Base-by-base conservation (phyloP, 1,140 invertebrate genomes). In the Nasonia longicornis region DNA sequence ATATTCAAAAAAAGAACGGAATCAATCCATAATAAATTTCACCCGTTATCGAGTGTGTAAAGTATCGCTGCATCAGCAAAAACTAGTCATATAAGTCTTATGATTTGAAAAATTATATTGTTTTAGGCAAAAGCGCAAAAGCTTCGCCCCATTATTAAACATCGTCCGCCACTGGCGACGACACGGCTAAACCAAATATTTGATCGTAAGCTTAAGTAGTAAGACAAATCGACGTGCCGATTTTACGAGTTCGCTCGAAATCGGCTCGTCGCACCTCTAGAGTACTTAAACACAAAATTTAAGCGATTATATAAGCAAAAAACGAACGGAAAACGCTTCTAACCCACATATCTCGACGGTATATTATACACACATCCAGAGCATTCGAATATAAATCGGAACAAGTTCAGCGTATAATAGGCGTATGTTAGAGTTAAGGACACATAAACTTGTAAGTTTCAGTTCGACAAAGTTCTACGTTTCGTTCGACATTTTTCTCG, bases 181-280 rank as follows among this genome's bases (percentile, higher is more conserved):
- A 73, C 66, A 79, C 67, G 52, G 67, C 74, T 77, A 58, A 76
- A 76, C 77, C 80, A 79, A 79, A 79, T 26, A 77, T 71, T 14
- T 81, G 76, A 73, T 82, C 72, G 20, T 77, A 77, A 78, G 66
- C 14, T 42, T 75, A 80, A 38, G 58, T 2, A 75, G 10, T 63
- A 38, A 71, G 42, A 48, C 35, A 35, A 58, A 58, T 48, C 66
- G 64, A 80, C 42, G 38, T n/a, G 35, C 31, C 2, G 16, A 38
- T 8, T 58, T 12, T 31, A 52, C 29, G 48, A 72, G 6, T 67
- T 16, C 11, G 29, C 26, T 29, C 22, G 48, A 12, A 48, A 80
- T 75, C 16, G 35, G 20, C 10, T 75, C 20, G 22, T 81, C 66
- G 74, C 74, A 77, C 48, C 72, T 81, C 69, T 42, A 64, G 45